Percentiles rank a stretch among this genome's conserved stretches.
Conservation (phyloP, 2,888 invertebrate genomes). For the Acanthosepion pharaonis region DNA sequence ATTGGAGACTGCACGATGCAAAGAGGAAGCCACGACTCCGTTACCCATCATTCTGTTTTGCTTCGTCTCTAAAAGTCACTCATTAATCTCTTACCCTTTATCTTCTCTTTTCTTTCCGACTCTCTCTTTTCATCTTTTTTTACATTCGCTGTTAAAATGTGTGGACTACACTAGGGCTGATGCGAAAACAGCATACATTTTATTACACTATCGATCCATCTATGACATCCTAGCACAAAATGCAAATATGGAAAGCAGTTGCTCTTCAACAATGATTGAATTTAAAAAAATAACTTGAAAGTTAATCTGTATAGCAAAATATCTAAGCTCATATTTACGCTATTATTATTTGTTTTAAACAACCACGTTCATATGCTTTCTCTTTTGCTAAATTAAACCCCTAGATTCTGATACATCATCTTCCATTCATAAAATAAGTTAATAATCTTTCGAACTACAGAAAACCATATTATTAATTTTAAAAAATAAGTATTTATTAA, state of each 20-base stretch:
- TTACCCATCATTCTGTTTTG: neutral
- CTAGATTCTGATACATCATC: too few relatives aligned
- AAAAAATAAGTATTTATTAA: too few relatives aligned
- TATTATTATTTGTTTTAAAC: too few relatives aligned
- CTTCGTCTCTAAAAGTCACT: neutral
- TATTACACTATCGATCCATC: neutral
- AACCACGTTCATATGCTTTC: too few relatives aligned
- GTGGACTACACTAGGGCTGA: neutral
- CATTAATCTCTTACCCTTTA: too few relatives aligned
- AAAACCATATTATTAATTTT: too few relatives aligned
- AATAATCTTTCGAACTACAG: too few relatives aligned
- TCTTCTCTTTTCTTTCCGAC: too few relatives aligned
- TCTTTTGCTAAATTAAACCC: too few relatives aligned
- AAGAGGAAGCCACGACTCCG: neutral
- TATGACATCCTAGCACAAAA: neutral
- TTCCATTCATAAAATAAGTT: too few relatives aligned
- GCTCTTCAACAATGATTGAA: neutral
- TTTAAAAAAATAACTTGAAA: neutral
- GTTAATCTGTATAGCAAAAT: too few relatives aligned
- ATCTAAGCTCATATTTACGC: too few relatives aligned
- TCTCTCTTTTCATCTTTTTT: neutral
- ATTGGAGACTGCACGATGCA: neutral
- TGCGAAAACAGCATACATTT: neutral
- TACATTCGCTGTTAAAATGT: neutral
- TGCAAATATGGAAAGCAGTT: neutral